These are phyloP conservation scores for Parapristionchus giblindavisi DNA, from an alignment of 2,888 invertebrate genomes.

Conservation along the genomic window DNA sequence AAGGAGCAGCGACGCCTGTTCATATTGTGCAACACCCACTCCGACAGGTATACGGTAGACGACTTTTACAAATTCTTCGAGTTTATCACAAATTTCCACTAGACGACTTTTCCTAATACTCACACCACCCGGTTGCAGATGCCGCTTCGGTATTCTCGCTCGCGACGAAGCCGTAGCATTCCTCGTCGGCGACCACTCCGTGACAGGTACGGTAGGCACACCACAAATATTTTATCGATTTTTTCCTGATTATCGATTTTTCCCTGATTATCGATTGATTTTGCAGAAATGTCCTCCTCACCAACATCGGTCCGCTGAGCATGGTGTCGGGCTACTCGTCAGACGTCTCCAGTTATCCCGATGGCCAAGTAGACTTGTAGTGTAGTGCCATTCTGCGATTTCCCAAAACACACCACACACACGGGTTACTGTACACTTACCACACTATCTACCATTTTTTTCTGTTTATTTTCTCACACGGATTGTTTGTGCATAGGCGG, in stretches of 20 bases:
- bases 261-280: not conserved
- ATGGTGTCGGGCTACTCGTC: constrained; percentile 52
- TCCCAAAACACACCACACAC: no score
- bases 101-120: not conserved
- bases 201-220: constrained; percentile 40
- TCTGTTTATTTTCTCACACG: no score
- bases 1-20: constrained; percentile 1
- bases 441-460: no score
- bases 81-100: not conserved
- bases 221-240: not conserved
- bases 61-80: not conserved
- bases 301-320: constrained; percentile 32
- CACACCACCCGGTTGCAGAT: not conserved
- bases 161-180: constrained; percentile 49
- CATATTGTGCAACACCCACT: not conserved
- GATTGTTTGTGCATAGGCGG: no score
- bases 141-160: constrained; percentile 15
- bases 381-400: no score
- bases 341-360: constrained; percentile 53
- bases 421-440: no score
- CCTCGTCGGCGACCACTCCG: constrained; percentile 52
- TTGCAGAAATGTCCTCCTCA: constrained; percentile 15
- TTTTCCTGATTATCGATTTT: not conserved
- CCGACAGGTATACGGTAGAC: not conserved
- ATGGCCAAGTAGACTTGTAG: constrained; percentile 34